These are phyloP conservation scores for Hafferia zeledoni DNA, from an alignment of 2,797 vertebrate species.

Conservation along the genomic window DNA sequence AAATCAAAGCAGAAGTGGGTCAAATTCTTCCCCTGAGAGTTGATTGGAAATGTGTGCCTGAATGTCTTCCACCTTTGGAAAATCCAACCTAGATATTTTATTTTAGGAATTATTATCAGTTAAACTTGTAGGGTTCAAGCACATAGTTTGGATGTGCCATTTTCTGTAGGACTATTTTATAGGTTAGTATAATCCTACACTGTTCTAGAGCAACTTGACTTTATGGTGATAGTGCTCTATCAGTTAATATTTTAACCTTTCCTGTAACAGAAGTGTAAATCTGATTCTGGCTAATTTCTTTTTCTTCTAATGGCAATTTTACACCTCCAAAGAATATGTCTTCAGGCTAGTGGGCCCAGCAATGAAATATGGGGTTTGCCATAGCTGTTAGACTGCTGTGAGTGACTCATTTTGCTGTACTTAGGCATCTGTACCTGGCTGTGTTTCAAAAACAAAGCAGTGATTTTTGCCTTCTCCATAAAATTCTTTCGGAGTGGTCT, in stretches of 20 bases:
- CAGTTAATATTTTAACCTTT: not conserved
- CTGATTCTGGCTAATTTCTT: not conserved
- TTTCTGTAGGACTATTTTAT: not conserved
- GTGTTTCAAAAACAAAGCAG: not conserved
- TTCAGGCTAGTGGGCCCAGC: not conserved
- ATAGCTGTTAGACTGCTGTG: not conserved
- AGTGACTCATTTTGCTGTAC: not conserved
- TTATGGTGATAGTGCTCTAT: not conserved
- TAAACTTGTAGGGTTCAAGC: not conserved
- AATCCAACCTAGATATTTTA: not conserved
- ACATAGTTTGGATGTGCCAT: rapidly evolving
- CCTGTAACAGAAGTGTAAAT: not conserved
- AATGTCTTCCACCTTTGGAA: not conserved
- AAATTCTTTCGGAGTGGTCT: not conserved
- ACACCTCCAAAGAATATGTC: not conserved
- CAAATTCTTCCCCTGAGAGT: not conserved
- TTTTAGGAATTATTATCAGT: not conserved
- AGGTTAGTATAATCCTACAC: not conserved
- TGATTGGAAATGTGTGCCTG: not conserved
- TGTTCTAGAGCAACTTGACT: not conserved
- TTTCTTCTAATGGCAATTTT: not conserved
- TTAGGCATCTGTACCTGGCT: not conserved
- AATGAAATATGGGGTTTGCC: not conserved
- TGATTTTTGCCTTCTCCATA: not conserved
- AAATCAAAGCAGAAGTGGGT: not conserved